Evolutionary conservation across 2,113 vertebrate genomes (phyloP), one percentile per base, ranked within the genome.

Genomic region (Clarias batrachus): DNA sequence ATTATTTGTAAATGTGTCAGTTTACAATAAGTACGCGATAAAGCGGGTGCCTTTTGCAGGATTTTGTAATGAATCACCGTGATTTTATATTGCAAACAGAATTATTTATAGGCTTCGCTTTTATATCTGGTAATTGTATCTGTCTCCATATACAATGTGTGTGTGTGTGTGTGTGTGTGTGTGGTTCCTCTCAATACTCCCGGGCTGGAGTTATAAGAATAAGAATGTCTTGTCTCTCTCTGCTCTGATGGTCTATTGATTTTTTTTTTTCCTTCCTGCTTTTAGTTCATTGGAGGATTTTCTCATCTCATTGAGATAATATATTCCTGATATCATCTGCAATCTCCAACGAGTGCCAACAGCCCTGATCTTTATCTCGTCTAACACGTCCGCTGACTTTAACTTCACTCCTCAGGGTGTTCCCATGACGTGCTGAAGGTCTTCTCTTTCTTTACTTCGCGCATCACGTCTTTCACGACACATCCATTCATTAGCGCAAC

Each of bases 251-350:
- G 77, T 68, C 85, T 89, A 88, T 89, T 87, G 90, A 91, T 89
- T 91, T 89, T 87, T 17, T 80, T 82, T 48, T 7, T 8, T 7
- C 6, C 48, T 48, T 48, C 7, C 41, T 57, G 83, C 83, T 81
- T 82, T 33, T 62, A 70, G 78, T 88, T 83, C 56, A 85, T 81
- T 81, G 85, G 87, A 85, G 87, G 86, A 85, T 88, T 89, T 91
- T 88, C 87, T 88, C 66, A 76, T 89, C 87, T 87, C 66, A 76
- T 89, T 85, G 85, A 89, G 90, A 88, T 91, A 89, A 89, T 83
- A 89, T 78, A 86, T 86, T 85, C 82, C 63, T 73, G 87, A 91
- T 91, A 88, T 88, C 85, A 90, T 87, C 90, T 86, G 79, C 87
- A 89, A 85, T 88, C 88, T 83, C 87, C 87, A 86, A 54, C 33